phyloP scores from a whole-genome alignment of 2,113 vertebrate species.

The Myxocyprinus asiaticus region DNA sequence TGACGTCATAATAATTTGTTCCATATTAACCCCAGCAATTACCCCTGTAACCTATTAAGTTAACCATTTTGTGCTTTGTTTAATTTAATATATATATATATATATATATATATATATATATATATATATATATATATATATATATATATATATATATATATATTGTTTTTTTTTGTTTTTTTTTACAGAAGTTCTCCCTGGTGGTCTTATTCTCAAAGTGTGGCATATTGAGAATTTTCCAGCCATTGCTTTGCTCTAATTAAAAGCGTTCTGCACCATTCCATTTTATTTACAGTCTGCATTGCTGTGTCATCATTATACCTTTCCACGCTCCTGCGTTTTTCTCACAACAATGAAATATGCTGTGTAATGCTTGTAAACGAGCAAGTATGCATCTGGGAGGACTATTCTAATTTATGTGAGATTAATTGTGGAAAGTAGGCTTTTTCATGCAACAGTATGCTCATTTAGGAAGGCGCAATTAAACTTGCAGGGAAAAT shows the following conservation, averaged over 20 bases:
- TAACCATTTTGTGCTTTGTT: too few species aligned
- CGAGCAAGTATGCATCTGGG: conserved; percentile 44
- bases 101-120: too few species aligned
- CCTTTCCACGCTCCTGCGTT: conserved; percentile 29
- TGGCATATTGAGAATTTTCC: conserved; percentile 35
- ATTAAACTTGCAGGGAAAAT: conserved; percentile 49
- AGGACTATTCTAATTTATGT: conserved; percentile 59
- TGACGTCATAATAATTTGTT: too few species aligned
- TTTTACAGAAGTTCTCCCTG: too few species aligned
- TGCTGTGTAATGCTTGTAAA: conserved; percentile 30
- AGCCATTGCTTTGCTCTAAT: conserved; percentile 31
- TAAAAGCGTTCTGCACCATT: conserved; percentile 48
- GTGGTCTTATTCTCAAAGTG: conserved; percentile 10
- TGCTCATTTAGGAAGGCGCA: conserved; percentile 54
- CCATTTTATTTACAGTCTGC: conserved; percentile 42
- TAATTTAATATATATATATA: too few species aligned
- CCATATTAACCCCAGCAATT: too few species aligned
- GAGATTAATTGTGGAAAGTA: conserved; percentile 60
- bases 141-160: too few species aligned
- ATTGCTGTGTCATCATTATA: conserved; percentile 7
- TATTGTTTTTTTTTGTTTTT: too few species aligned
- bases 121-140: too few species aligned
- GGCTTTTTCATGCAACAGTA: conserved; percentile 52
- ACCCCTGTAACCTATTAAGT: too few species aligned
- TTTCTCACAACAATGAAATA: conserved; percentile 41